A percentile compares a stretch with the other conserved stretches of the same genome.
These are phyloP conservation scores for Autographa pulchrina DNA, from an alignment of 2,888 invertebrate species.

Conservation along the genomic window DNA sequence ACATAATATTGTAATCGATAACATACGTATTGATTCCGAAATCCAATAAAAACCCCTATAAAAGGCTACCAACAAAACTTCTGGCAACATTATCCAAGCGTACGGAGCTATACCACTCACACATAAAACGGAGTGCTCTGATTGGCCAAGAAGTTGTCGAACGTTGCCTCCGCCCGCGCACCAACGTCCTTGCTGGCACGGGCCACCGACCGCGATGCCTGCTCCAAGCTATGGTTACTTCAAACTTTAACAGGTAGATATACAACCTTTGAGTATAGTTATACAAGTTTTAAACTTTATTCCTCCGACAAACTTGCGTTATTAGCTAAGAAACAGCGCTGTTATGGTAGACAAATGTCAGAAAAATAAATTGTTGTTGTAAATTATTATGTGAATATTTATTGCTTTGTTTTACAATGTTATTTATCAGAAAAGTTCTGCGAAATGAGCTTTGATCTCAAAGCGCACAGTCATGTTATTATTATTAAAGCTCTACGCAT, in stretches of 20 bases:
- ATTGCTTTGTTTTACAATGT: constrained; percentile 10
- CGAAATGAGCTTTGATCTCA: constrained; percentile 30
- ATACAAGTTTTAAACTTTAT: constrained; percentile 25
- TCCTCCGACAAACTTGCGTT: neutral
- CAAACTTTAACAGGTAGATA: constrained; percentile 64
- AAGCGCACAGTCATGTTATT: constrained; percentile 6
- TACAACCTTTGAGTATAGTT: constrained; percentile 44
- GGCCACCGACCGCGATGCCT: constrained; percentile 82
- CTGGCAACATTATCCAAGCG: constrained; percentile 65
- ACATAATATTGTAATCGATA: neutral
- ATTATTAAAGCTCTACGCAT: neutral
- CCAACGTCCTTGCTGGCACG: constrained; percentile 87
- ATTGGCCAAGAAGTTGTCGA: constrained; percentile 78
- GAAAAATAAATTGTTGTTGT: constrained; percentile 13
- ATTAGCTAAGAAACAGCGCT: neutral
- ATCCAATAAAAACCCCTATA: neutral
- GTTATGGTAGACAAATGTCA: constrained; percentile 8
- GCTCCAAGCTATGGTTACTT: constrained; percentile 64
- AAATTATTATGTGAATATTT: constrained; percentile 33
- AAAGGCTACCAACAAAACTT: neutral
- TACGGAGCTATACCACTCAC: constrained; percentile 65
- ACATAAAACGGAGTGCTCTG: constrained; percentile 39
- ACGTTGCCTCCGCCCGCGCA: constrained; percentile 84
- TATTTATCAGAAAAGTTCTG: constrained; percentile 45
- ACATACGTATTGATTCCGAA: neutral